Evolutionary conservation across 30 jellyfish, hydroid and myxozoan genomes (phyloP).

Genomic region (Hydra vulgaris): DNA sequence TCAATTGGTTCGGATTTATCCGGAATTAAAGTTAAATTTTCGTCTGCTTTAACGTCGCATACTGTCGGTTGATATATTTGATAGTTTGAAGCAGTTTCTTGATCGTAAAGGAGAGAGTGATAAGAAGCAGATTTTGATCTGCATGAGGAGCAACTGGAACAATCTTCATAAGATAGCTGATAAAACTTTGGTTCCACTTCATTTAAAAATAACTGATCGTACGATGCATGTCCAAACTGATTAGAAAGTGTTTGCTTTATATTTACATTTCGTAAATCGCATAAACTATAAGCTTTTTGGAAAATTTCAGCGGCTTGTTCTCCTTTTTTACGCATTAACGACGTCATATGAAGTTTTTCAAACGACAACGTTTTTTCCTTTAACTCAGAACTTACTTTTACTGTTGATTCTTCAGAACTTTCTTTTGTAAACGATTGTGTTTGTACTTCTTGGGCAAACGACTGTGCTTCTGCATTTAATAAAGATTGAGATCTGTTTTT

Average conservation of each 20-base stretch:
- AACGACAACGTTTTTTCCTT: background rate
- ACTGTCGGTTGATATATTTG: constrained; percentile 93
- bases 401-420: too few species aligned
- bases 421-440: too few species aligned
- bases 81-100: constrained; percentile 64
- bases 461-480: background rate
- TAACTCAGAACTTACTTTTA: too few species aligned
- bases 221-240: background rate
- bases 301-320: constrained; percentile 22
- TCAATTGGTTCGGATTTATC: constrained; percentile 7
- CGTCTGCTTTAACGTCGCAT: constrained; percentile 59
- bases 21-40: background rate
- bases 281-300: constrained; percentile 23
- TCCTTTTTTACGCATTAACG: background rate
- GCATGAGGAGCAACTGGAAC: constrained; percentile 32
- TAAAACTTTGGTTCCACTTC: constrained; percentile 16
- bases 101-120: constrained; percentile 73
- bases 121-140: constrained; percentile 54
- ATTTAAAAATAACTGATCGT: background rate
- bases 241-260: constrained; percentile 21
- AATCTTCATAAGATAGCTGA: constrained; percentile 30
- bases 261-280: constrained; percentile 30
- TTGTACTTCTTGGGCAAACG: too few species aligned
- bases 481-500: background rate
- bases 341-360: background rate